phyloP scores from a whole-genome alignment of 2,797 vertebrate species.

The Argyrosomus regius region DNA sequence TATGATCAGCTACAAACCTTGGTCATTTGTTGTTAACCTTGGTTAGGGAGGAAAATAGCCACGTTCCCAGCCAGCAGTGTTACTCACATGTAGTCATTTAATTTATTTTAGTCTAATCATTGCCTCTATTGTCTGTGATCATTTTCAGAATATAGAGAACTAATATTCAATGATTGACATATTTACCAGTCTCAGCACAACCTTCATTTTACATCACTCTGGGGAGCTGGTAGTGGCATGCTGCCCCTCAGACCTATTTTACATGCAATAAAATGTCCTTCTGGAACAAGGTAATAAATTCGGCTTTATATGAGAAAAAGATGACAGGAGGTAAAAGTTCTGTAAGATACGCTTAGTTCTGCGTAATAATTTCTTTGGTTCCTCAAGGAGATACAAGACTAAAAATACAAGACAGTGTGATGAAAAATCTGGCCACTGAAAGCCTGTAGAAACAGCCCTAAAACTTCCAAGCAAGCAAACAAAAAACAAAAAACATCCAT shows the following conservation, averaged over 20 bases:
- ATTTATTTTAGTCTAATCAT: too few relatives aligned
- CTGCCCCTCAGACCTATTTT: not conserved
- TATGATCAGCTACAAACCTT: not conserved
- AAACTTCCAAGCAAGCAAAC: too few relatives aligned
- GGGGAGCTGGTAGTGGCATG: not conserved
- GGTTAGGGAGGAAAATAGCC: too few relatives aligned
- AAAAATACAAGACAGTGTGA: not conserved
- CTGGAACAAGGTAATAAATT: not conserved
- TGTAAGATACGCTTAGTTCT: not conserved
- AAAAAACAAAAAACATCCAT: too few relatives aligned
- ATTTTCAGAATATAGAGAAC: not conserved
- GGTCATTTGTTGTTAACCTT: too few relatives aligned
- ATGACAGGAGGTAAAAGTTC: not conserved
- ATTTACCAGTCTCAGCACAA: not conserved
- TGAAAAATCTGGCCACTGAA: not conserved
- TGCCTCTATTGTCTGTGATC: too few relatives aligned
- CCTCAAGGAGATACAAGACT: not conserved
- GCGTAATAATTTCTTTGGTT: not conserved
- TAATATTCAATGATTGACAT: not conserved
- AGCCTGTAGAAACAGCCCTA: too few relatives aligned
- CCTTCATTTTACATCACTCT: not conserved
- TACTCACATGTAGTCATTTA: too few relatives aligned
- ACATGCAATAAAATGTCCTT: not conserved
- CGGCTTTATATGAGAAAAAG: not conserved
- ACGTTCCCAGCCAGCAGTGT: too few relatives aligned